Conservation (phyloP, 2,888 invertebrate genomes). For the Diloba caeruleocephala region DNA sequence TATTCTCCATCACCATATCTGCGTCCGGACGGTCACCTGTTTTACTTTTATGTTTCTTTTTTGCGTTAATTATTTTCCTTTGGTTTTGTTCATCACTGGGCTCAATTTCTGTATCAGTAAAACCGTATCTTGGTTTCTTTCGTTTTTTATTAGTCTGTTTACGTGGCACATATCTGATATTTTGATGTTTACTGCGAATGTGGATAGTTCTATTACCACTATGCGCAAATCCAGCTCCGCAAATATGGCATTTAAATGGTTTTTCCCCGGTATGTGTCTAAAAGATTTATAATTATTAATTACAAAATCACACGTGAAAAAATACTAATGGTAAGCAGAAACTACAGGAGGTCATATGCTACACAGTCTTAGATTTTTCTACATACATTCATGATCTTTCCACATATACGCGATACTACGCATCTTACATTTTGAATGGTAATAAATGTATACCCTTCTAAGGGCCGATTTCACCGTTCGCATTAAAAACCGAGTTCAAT, state of each 20-base stretch:
- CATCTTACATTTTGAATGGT: too few relatives aligned
- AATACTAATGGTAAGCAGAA: too few relatives aligned
- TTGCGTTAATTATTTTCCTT: background rate
- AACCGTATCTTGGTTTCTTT: conserved; percentile 1
- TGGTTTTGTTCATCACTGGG: background rate
- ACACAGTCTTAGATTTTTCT: too few relatives aligned
- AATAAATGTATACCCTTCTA: too few relatives aligned
- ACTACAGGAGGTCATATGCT: too few relatives aligned
- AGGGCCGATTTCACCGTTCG: too few relatives aligned
- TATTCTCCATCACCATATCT: background rate
- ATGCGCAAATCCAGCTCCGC: conserved; percentile 32
- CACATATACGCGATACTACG: too few relatives aligned
- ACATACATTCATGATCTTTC: too few relatives aligned
- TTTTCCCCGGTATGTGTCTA: conserved; percentile 34
- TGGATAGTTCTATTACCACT: conserved; percentile 33
- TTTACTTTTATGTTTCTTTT: background rate
- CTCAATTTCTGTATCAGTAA: conserved; percentile 2
- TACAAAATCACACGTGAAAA: too few relatives aligned
- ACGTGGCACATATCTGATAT: conserved; percentile 9
- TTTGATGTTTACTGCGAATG: conserved; percentile 31
- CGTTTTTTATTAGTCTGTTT: background rate
- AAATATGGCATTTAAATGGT: conserved; percentile 38
- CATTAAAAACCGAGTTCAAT: too few relatives aligned
- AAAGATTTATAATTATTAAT: conserved; percentile 2
- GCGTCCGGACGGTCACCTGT: background rate